Evolutionary conservation across 1,140 invertebrate species (phyloP).

Genomic region (Globodera ellingtonae): DNA sequence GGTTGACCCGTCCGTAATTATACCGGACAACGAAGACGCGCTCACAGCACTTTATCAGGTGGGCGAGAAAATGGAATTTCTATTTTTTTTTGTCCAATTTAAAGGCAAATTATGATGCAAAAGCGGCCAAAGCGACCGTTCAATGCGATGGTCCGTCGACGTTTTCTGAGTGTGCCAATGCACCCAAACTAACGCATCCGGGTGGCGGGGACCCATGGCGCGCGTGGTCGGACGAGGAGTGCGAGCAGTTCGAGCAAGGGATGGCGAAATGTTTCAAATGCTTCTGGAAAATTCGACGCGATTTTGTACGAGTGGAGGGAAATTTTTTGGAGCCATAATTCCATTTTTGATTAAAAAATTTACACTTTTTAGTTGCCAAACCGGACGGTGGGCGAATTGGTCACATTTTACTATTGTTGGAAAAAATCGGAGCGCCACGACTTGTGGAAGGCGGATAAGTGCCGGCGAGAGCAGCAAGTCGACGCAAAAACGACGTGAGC

Average conservation of each 20-base stretch:
- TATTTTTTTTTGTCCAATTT: background rate
- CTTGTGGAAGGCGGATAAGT: slow-evolving; percentile 16
- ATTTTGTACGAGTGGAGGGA: background rate
- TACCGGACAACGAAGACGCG: slow-evolving; percentile 28
- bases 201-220: background rate
- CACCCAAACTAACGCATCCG: slow-evolving; percentile 1
- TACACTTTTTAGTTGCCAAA: slow-evolving; percentile 26
- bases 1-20: background rate
- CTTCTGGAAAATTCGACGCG: slow-evolving; percentile 30
- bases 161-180: background rate
- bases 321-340: background rate
- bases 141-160: background rate
- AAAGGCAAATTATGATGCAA: slow-evolving; percentile 19
- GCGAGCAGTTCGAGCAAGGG: slow-evolving; percentile 26
- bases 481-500: slow-evolving; percentile 10
- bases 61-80: background rate
- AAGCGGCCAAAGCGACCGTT: slow-evolving; percentile 6
- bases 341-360: slow-evolving; percentile 17
- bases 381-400: slow-evolving; percentile 33
- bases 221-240: slow-evolving; percentile 22
- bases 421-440: slow-evolving; percentile 41
- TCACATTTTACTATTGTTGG: slow-evolving; percentile 38
- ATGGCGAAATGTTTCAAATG: slow-evolving; percentile 16
- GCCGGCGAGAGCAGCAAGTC: slow-evolving; percentile 12
- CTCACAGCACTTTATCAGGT: slow-evolving; percentile 20